phyloP scores from a whole-genome alignment of 2,113 vertebrate genomes.

The Oncorhynchus gorbuscha region DNA sequence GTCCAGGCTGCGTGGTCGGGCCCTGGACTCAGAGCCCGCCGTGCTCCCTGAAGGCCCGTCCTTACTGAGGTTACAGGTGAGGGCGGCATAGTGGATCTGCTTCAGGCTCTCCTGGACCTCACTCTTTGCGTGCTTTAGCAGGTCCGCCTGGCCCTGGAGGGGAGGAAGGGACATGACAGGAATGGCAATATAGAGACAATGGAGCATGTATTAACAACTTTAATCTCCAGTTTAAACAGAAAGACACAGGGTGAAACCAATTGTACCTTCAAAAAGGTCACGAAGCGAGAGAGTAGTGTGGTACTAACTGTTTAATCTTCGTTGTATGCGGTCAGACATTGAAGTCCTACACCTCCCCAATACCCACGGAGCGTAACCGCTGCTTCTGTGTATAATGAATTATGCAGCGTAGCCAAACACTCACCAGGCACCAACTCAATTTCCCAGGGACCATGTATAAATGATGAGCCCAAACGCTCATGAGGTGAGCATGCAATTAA shows the following conservation, averaged over 20 bases:
- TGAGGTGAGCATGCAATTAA: conserved; percentile 22
- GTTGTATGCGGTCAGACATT: background rate
- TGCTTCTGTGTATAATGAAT: conserved; percentile 8
- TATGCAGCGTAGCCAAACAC: background rate
- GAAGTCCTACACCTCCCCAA: background rate
- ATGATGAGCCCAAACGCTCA: conserved; percentile 6
- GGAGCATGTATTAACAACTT: background rate
- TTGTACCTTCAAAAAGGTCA: too few species aligned
- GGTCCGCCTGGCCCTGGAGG: conserved; percentile 85
- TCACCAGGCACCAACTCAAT: conserved; percentile 3
- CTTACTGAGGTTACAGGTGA: conserved; percentile 88
- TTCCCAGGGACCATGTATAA: conserved; percentile 16
- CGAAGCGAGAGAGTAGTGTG: too few species aligned
- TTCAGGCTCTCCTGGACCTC: conserved; percentile 85
- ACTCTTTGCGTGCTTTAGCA: conserved; percentile 86
- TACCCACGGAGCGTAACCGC: conserved; percentile 4
- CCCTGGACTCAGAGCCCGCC: conserved; percentile 64
- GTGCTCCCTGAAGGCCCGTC: conserved; percentile 60
- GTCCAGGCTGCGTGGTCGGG: conserved; percentile 79
- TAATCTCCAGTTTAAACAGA: background rate
- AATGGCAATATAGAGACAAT: background rate
- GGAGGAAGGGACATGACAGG: background rate
- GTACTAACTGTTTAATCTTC: background rate
- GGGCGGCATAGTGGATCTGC: conserved; percentile 89
- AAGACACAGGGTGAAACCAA: too few species aligned